Percentiles rank a stretch among this genome's conserved stretches.
These are phyloP conservation scores for Eubucco bourcierii DNA, from an alignment of 2,113 vertebrate genomes.

Conservation along the genomic window DNA sequence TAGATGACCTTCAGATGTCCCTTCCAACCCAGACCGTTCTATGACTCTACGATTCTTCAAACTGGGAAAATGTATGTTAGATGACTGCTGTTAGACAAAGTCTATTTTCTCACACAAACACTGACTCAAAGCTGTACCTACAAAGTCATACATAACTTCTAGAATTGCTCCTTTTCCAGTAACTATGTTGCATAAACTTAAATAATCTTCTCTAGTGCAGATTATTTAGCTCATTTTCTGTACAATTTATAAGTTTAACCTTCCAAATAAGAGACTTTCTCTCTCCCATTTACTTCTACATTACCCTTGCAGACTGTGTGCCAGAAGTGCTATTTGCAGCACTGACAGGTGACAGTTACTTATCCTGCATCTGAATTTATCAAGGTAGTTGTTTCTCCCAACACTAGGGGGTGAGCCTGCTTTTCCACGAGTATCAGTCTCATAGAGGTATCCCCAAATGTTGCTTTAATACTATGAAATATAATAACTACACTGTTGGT, in stretches of 20 bases:
- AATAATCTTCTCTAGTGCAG: neutral
- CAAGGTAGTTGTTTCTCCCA: neutral
- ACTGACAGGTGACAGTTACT: neutral
- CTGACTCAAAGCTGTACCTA: neutral
- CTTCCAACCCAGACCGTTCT: no score
- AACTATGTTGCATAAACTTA: neutral
- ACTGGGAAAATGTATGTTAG: neutral
- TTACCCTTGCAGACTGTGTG: neutral
- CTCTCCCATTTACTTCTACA: neutral
- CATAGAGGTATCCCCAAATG: neutral
- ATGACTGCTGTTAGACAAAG: neutral
- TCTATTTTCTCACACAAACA: neutral
- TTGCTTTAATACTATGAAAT: neutral
- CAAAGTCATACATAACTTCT: neutral
- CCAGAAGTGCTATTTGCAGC: neutral
- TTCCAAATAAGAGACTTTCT: slow-evolving; percentile 7
- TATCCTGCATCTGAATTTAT: neutral
- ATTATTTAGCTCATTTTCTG: neutral
- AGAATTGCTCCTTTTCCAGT: neutral
- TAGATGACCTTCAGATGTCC: no score
- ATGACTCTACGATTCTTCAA: neutral
- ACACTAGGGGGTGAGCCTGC: neutral
- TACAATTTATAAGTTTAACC: neutral
- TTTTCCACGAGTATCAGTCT: neutral
- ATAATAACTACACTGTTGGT: neutral